Percentiles rank a stretch among this genome's conserved stretches.
Evolutionary conservation across 1,140 invertebrate genomes (phyloP).

Genomic region (Arctopsyche grandis): DNA sequence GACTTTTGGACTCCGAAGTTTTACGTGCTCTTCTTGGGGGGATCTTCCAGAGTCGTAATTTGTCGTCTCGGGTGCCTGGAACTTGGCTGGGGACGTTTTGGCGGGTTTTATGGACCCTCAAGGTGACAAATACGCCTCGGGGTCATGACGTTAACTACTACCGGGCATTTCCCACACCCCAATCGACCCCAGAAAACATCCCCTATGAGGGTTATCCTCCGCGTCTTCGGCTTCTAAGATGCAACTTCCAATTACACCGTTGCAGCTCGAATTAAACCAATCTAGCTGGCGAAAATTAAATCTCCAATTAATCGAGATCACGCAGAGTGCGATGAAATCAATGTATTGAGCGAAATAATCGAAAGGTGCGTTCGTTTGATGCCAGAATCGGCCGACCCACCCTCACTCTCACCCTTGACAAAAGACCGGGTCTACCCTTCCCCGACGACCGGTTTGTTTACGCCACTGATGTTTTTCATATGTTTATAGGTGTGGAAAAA

Average conservation of each 20-base stretch:
- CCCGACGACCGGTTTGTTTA: constrained; percentile 46
- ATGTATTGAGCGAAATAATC: background rate
- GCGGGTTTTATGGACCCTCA: constrained; percentile 51
- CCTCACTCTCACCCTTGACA: background rate
- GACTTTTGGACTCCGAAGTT: constrained; percentile 2
- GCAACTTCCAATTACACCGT: constrained; percentile 1
- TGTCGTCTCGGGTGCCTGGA: constrained; percentile 2
- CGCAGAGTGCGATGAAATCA: background rate
- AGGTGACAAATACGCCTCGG: constrained; percentile 53
- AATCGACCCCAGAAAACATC: constrained; percentile 37
- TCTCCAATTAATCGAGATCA: background rate
- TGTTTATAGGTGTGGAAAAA: constrained; percentile 54
- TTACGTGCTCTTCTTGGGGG: background rate
- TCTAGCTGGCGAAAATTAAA: background rate
- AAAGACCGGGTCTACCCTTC: constrained; percentile 30
- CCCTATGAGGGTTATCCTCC: constrained; percentile 35
- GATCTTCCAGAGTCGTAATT: constrained; percentile 11
- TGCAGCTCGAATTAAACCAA: constrained; percentile 11
- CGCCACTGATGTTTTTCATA: constrained; percentile 53
- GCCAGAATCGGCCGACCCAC: background rate
- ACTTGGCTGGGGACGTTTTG: background rate
- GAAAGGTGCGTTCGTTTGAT: background rate
- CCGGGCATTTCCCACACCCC: background rate
- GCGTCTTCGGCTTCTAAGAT: background rate
- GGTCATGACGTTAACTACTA: constrained; percentile 55